A percentile compares a stretch with the other conserved stretches of the same genome.
These are phyloP conservation scores for Lophius piscatorius DNA, from an alignment of 2,113 vertebrate species.

Conservation along the genomic window DNA sequence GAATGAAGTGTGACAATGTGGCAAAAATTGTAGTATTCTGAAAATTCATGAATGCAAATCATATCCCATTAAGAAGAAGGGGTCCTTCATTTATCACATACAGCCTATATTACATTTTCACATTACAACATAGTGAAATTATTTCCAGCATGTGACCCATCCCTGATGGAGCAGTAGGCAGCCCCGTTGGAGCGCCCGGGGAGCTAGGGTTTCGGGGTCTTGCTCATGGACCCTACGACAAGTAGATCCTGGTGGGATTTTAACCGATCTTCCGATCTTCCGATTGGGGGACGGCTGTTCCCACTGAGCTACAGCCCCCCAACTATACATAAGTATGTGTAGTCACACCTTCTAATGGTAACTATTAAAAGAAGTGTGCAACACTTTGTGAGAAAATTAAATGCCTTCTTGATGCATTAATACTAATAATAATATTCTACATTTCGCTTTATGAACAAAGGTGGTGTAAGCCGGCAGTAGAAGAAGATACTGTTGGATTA, in stretches of 20 bases:
- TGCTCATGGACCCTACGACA: no score
- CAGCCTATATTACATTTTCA: constrained; percentile 5
- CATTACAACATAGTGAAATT: no score
- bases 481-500: constrained; percentile 22
- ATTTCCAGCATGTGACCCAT: no score
- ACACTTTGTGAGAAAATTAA: constrained; percentile 9
- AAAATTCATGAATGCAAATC: background rate
- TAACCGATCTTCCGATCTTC: no score
- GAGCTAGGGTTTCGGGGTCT: no score
- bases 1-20: background rate
- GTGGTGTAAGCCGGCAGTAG: constrained; percentile 1
- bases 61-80: background rate
- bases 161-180: no score
- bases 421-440: constrained; percentile 8
- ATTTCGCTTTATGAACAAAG: constrained; percentile 13
- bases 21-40: background rate
- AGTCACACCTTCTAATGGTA: no score
- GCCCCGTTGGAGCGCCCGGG: no score
- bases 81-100: background rate
- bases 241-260: no score
- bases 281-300: no score
- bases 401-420: constrained; percentile 1
- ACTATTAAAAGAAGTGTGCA: background rate
- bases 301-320: no score
- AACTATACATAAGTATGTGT: no score